Evolutionary conservation across 2,888 invertebrate genomes (phyloP).

Genomic region (Orgyia antiqua): DNA sequence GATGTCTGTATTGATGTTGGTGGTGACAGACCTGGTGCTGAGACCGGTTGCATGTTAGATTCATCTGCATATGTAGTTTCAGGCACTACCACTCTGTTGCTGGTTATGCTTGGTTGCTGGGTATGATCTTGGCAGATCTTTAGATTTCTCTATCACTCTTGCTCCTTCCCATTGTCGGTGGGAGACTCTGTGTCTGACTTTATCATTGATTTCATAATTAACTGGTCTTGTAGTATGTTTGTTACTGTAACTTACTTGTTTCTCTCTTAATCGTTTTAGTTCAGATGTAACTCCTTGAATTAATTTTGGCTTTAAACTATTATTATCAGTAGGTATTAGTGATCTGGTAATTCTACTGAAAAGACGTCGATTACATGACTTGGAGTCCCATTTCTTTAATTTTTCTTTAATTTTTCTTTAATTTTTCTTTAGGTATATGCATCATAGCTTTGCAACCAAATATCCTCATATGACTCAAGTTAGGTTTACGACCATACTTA

Average conservation of each 20-base stretch:
- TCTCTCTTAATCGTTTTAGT: conserved; percentile 5
- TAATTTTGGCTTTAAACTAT: background rate
- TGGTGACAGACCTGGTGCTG: background rate
- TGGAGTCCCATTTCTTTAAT: no score
- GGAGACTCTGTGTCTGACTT: conserved; percentile 1
- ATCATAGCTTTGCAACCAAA: conserved; percentile 3
- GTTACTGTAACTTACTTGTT: conserved; percentile 5
- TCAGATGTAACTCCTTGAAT: conserved; percentile 6
- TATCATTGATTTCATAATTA: background rate
- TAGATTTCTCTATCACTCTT: background rate
- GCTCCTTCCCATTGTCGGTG: background rate
- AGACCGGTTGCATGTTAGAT: background rate
- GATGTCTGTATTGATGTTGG: no score
- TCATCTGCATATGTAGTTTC: background rate
- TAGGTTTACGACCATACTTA: background rate
- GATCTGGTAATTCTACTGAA: background rate
- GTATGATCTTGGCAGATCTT: background rate
- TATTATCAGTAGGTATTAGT: background rate
- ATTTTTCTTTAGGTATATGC: background rate
- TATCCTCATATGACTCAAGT: conserved; percentile 2
- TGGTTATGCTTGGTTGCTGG: background rate
- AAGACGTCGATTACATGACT: background rate
- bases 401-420: background rate
- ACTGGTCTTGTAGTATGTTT: conserved; percentile 5
- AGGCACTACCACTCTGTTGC: background rate